Evolutionary conservation across 2,113 vertebrate genomes (phyloP).

Genomic region (Corydoras maculifer): DNA sequence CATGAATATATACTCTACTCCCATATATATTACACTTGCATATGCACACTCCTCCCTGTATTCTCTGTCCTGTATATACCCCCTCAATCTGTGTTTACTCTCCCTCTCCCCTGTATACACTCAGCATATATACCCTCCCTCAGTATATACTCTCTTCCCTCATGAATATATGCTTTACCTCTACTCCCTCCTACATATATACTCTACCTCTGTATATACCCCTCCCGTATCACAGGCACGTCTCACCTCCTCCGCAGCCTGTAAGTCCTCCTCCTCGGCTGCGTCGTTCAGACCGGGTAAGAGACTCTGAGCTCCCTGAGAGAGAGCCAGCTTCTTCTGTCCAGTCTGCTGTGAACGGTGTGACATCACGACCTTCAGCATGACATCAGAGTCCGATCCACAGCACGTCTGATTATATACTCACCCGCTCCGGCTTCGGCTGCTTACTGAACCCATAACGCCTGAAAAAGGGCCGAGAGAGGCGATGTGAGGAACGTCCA

Average conservation of each 20-base stretch:
- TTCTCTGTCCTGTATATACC: too few relatives aligned
- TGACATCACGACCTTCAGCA: background rate
- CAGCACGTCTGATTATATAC: constrained; percentile 28
- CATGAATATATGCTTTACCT: too few relatives aligned
- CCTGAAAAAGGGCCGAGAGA: constrained; percentile 53
- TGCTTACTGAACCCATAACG: constrained; percentile 85
- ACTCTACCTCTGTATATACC: too few relatives aligned
- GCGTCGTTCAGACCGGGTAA: constrained; percentile 64
- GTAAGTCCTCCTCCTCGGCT: constrained; percentile 79
- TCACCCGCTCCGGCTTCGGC: constrained; percentile 79
- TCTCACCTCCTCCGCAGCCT: constrained; percentile 82
- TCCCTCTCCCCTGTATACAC: too few relatives aligned
- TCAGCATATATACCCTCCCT: too few relatives aligned
- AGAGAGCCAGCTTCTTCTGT: constrained; percentile 63
- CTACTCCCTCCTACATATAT: too few relatives aligned
- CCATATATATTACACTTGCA: too few relatives aligned
- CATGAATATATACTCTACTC: too few relatives aligned
- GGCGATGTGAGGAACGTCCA: background rate
- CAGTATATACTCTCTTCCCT: too few relatives aligned
- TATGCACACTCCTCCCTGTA: too few relatives aligned
- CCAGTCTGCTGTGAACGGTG: constrained; percentile 60
- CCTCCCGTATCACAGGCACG: too few relatives aligned
- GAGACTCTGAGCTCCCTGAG: constrained; percentile 56
- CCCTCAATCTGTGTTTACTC: too few relatives aligned
- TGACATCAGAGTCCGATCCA: background rate